These are phyloP conservation scores for Semotilus atromaculatus DNA, from an alignment of 2,797 vertebrate species.

Conservation along the genomic window DNA sequence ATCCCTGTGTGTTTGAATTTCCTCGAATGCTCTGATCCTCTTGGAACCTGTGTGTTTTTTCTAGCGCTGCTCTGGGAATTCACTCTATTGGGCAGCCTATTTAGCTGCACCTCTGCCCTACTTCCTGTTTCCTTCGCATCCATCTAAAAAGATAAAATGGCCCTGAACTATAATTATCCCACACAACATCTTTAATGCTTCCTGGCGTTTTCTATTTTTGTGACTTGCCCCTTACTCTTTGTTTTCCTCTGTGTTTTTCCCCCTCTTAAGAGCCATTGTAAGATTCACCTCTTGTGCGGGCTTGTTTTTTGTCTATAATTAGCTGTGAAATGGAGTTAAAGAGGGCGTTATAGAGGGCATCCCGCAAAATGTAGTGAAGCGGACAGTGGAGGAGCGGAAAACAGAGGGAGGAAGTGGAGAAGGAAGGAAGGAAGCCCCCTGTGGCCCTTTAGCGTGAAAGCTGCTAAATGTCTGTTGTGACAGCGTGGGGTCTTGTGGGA, in stretches of 20 bases:
- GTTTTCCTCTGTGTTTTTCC: conserved; percentile 26
- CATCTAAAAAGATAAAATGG: conserved; percentile 35
- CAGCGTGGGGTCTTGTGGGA: conserved; percentile 74
- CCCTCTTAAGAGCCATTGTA: conserved; percentile 36
- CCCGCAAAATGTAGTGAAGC: conserved; percentile 1
- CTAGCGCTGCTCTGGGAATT: conserved; percentile 27
- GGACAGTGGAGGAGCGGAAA: conserved; percentile 38
- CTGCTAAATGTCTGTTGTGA: conserved; percentile 82
- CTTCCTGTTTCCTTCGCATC: conserved; percentile 42
- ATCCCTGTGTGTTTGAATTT: conserved; percentile 7
- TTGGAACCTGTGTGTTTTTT: conserved; percentile 36
- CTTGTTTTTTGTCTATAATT: conserved; percentile 47
- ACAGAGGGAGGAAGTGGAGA: conserved; percentile 40
- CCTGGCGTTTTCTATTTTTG: conserved; percentile 44
- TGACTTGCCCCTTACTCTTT: conserved; percentile 10
- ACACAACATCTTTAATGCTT: conserved; percentile 23
- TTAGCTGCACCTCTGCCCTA: conserved; percentile 20
- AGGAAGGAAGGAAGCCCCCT: conserved; percentile 66
- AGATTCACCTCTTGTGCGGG: conserved; percentile 17
- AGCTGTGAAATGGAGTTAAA: conserved; percentile 28
- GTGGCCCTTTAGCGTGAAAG: conserved; percentile 75
- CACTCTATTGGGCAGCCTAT: conserved; percentile 15
- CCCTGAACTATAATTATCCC: conserved; percentile 37
- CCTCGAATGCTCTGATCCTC: conserved; percentile 20
- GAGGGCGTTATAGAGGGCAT: background rate